These are phyloP conservation scores for Myathropa florea DNA, from an alignment of 2,888 invertebrate genomes.

Conservation along the genomic window DNA sequence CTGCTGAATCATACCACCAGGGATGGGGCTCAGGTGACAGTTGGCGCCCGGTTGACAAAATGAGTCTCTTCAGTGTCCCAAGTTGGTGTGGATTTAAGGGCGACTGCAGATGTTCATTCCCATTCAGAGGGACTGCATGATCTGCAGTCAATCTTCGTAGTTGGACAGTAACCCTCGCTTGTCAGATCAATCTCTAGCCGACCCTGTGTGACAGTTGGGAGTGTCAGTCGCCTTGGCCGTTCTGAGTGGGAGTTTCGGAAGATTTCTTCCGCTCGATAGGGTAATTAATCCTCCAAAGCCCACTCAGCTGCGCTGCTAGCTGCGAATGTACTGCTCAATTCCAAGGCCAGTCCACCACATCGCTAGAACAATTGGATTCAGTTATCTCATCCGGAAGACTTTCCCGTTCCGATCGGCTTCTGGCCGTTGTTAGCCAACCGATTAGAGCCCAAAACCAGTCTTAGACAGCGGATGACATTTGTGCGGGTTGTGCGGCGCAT, in stretches of 20 bases:
- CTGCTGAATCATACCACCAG: constrained; percentile 36
- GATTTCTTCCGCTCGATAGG: constrained; percentile 45
- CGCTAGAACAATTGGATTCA: constrained; percentile 13
- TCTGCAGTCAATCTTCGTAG: background rate
- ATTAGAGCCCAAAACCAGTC: background rate
- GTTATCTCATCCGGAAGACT: constrained; percentile 39
- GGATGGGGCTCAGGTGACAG: constrained; percentile 1
- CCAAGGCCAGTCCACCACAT: constrained; percentile 17
- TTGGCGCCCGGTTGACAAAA: background rate
- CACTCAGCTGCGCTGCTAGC: background rate
- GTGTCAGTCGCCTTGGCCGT: background rate
- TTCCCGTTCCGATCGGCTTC: background rate
- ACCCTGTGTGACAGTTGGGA: constrained; percentile 3
- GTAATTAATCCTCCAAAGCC: constrained; percentile 30
- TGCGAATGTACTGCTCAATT: constrained; percentile 9
- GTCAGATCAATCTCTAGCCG: background rate
- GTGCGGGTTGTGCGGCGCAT: constrained; percentile 37
- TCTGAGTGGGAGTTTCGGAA: constrained; percentile 22
- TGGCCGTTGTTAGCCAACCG: background rate
- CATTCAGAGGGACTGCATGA: background rate
- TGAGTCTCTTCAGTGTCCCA: background rate
- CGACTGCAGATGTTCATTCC: background rate
- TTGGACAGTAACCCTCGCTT: background rate
- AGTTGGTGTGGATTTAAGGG: background rate
- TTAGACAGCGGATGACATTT: background rate